These are phyloP conservation scores for Xenops minutus DNA, from an alignment of 2,797 vertebrate genomes.

Conservation along the genomic window DNA sequence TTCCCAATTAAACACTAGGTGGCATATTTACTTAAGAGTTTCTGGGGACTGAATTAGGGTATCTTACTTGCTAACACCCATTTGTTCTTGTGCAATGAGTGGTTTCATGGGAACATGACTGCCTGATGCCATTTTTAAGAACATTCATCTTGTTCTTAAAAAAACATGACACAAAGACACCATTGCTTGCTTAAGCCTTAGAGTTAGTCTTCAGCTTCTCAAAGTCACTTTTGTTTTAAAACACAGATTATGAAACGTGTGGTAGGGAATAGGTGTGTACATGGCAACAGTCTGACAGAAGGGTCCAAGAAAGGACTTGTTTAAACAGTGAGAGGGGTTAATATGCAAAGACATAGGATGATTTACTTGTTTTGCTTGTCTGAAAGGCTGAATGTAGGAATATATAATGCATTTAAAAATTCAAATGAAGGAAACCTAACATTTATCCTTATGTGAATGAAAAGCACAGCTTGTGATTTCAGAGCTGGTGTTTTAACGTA, in stretches of 20 bases:
- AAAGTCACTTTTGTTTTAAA: background rate
- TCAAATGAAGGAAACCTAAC: background rate
- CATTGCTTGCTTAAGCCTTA: background rate
- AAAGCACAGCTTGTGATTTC: background rate
- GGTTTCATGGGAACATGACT: background rate
- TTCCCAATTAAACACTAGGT: constrained; percentile 58
- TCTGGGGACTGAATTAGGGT: background rate
- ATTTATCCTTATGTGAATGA: background rate
- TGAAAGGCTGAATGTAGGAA: background rate
- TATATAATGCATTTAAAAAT: background rate
- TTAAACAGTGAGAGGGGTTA: background rate
- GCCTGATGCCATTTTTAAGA: background rate
- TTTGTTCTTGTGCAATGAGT: background rate
- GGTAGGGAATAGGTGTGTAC: background rate
- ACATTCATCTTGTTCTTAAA: background rate
- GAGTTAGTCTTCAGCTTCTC: background rate
- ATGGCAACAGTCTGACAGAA: background rate
- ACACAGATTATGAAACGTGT: background rate
- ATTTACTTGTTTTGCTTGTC: background rate
- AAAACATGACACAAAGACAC: background rate
- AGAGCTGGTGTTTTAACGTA: background rate
- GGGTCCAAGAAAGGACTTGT: background rate
- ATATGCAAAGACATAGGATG: background rate
- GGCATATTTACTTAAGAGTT: constrained; percentile 66
- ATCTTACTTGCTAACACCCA: background rate